Conservation (phyloP, 2,888 invertebrate species). For the Drosophila flavopinicola region DNA sequence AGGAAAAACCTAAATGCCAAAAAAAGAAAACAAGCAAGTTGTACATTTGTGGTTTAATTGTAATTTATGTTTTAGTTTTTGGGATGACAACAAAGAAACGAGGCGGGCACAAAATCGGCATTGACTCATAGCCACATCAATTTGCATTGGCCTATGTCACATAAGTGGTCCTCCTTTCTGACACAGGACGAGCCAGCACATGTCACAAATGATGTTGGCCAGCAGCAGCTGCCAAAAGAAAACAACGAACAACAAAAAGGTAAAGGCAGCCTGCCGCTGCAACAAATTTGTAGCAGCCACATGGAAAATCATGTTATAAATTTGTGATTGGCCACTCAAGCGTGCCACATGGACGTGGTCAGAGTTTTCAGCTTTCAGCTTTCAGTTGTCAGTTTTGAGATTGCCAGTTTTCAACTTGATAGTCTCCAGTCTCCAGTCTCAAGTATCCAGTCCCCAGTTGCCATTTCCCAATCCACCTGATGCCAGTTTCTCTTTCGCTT, state of each 20-base stretch:
- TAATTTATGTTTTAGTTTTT: slow-evolving; percentile 34
- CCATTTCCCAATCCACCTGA: too few relatives aligned
- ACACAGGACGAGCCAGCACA: background rate
- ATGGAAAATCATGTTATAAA: slow-evolving; percentile 68
- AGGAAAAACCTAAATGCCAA: background rate
- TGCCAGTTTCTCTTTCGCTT: too few relatives aligned
- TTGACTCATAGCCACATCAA: slow-evolving; percentile 61
- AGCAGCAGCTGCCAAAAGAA: slow-evolving; percentile 4
- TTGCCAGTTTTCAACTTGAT: too few relatives aligned
- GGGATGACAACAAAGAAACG: background rate
- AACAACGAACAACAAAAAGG: too few relatives aligned
- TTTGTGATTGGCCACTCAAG: slow-evolving; percentile 67
- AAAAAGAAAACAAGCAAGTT: slow-evolving; percentile 13
- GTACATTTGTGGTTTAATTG: slow-evolving; percentile 34
- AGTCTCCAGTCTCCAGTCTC: too few relatives aligned
- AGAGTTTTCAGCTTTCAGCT: slow-evolving; percentile 10
- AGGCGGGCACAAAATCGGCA: slow-evolving; percentile 15
- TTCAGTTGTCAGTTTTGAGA: too few relatives aligned
- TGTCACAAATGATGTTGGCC: slow-evolving; percentile 38
- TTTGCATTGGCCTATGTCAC: slow-evolving; percentile 54
- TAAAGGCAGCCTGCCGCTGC: background rate
- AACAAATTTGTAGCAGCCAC: slow-evolving; percentile 42
- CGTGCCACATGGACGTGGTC: slow-evolving; percentile 36
- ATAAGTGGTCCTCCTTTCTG: slow-evolving; percentile 7
- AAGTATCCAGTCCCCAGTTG: too few relatives aligned